Conservation (phyloP, 2,113 vertebrate genomes). For the Mastomys coucha region DNA sequence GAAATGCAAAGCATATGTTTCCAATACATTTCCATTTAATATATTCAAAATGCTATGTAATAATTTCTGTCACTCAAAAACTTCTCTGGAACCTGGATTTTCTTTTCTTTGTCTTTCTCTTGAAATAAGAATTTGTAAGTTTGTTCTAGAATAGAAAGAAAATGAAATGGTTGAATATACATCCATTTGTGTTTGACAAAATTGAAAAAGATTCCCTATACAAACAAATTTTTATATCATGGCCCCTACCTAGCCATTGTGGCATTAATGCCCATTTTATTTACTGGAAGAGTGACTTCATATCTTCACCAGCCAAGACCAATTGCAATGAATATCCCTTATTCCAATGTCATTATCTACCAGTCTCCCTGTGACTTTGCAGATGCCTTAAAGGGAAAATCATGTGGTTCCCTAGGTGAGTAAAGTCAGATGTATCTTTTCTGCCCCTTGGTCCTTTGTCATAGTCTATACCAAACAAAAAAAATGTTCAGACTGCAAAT, state of each 20-base stretch:
- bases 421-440: background rate
- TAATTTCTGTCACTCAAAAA: conserved; percentile 10
- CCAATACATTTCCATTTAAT: background rate
- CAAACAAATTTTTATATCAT: background rate
- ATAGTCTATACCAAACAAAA: background rate
- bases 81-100: background rate
- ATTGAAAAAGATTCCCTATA: background rate
- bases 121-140: background rate
- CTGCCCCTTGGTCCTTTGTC: background rate
- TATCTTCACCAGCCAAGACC: too few relatives aligned
- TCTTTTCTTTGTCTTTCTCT: background rate
- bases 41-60: background rate
- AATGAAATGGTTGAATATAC: background rate
- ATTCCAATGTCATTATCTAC: background rate
- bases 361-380: background rate
- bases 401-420: background rate
- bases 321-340: background rate
- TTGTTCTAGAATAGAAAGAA: background rate
- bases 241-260: background rate
- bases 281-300: background rate
- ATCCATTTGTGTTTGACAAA: background rate
- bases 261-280: background rate
- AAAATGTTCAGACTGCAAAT: background rate
- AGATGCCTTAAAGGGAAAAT: background rate
- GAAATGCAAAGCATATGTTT: conserved; percentile 25